Evolutionary conservation across 2,888 invertebrate species (phyloP).

Genomic region (Drosophila lutescens): DNA sequence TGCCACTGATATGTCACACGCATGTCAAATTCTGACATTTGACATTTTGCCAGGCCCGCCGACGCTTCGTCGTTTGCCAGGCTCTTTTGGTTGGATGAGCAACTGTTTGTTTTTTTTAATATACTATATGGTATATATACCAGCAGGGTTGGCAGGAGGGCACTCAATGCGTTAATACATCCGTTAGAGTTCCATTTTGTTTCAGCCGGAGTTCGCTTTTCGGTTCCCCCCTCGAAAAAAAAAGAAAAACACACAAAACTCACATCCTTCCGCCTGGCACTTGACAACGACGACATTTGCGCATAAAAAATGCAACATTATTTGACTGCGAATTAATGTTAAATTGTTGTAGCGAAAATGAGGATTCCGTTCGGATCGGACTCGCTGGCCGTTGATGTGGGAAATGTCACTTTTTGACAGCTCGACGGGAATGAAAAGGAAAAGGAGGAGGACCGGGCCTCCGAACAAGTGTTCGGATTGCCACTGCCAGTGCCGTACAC

Average conservation of each 20-base stretch:
- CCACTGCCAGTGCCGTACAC: conserved; percentile 68
- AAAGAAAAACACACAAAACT: conserved; percentile 11
- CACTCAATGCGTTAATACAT: conserved; percentile 76
- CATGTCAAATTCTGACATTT: conserved; percentile 85
- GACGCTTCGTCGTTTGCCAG: conserved; percentile 43
- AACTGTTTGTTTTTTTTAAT: conserved; percentile 49
- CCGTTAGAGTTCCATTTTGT: conserved; percentile 73
- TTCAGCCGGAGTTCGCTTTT: conserved; percentile 24
- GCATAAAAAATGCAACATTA: conserved; percentile 82
- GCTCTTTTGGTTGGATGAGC: conserved; percentile 69
- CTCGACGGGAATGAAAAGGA: conserved; percentile 15
- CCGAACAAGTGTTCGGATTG: conserved; percentile 67
- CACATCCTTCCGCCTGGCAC: conserved; percentile 65
- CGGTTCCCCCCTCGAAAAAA: conserved; percentile 27
- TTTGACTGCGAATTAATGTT: conserved; percentile 82
- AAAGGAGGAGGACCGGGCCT: conserved; percentile 37
- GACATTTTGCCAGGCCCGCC: conserved; percentile 82
- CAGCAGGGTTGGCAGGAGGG: conserved; percentile 42
- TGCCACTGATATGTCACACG: conserved; percentile 85
- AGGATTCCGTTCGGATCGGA: conserved; percentile 36
- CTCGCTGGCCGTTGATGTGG: conserved; percentile 76
- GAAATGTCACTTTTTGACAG: conserved; percentile 82
- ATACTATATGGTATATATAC: conserved; percentile 41
- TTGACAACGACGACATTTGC: conserved; percentile 83
- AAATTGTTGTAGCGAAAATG: conserved; percentile 71